Base-by-base conservation (phyloP, 2,888 invertebrate species). In the Drosophila neotestacea region DNA sequence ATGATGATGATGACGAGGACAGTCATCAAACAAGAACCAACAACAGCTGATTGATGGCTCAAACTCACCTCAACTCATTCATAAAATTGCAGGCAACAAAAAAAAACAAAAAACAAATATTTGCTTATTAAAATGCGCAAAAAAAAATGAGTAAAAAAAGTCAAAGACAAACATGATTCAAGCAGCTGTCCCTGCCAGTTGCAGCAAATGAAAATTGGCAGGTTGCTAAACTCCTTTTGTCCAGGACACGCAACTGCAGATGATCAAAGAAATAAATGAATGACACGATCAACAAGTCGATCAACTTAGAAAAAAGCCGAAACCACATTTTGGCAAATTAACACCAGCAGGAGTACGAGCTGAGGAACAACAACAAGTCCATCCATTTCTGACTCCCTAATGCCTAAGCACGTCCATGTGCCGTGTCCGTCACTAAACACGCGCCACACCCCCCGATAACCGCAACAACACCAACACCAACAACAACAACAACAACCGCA, bases 271-370 rank as follows among this genome's bases (percentile, higher is more conserved):
- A 22, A 22, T 6, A 5, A 13, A 13, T 30, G 46, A 59, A 58
- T 89, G 84, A 84, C 90, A 83, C 50, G 79, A 70, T 46, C 70
- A 61, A 62, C 65, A 55, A 56, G 52, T 42, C 13, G 68, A 72
- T 68, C 68, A 44, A 68, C 69, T 86, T 83, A 73, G 74, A 83
- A 59, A 51, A 68, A 44, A 61, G 22, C 42, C 61, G 56, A 70
- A 78, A 80, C 89, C 89, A 55, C 88, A 88, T 81, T 89, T 86
- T 75, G 89, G 70, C 85, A 86, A 86, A 86, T 86, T 86, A 86
- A 71, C 85, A 87, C 85, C 74, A 56, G 22, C 42, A 46, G 30
- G 13, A 38, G 42, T 44, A 66, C 61, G 50, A 61, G 16, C 27
- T 28, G 38, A 65, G 32, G 22, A 6, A 51, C 56, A 30, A 69